Conservation (phyloP, 1,140 invertebrate species). For the Manduca sexta region DNA sequence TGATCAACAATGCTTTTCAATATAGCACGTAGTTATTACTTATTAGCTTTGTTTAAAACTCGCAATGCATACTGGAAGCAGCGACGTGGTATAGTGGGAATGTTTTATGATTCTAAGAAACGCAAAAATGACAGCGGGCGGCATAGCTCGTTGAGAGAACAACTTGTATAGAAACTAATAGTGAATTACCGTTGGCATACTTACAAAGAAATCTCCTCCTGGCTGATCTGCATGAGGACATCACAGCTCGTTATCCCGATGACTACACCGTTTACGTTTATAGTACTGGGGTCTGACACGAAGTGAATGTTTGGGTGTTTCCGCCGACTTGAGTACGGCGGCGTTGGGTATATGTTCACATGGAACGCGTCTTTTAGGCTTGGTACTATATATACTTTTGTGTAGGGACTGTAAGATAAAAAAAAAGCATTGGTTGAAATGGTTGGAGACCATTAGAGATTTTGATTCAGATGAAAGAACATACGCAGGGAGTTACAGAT, state of each 20-base stretch:
- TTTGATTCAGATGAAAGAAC: no score
- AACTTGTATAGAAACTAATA: no score
- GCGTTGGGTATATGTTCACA: conserved; percentile 86
- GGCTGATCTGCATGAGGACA: conserved; percentile 84
- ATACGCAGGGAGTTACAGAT: no score
- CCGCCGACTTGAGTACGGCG: conserved; percentile 75
- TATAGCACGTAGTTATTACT: no score
- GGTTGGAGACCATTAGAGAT: no score
- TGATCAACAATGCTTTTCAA: no score
- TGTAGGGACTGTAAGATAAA: conserved; percentile 74
- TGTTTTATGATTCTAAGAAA: no score
- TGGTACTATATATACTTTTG: conserved; percentile 83
- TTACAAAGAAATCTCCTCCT: conserved; percentile 85
- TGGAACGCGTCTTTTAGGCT: conserved; percentile 85
- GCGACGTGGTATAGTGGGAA: no score
- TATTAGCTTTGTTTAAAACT: no score
- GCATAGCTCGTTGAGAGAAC: neutral
- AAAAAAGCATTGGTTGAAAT: neutral
- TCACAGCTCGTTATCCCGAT: conserved; percentile 89
- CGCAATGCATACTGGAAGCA: no score
- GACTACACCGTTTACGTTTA: conserved; percentile 84
- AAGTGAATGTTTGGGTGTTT: conserved; percentile 76
- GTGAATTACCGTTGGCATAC: no score
- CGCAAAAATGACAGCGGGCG: no score
- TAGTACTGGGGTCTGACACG: conserved; percentile 85